phyloP scores from a whole-genome alignment of 1,140 invertebrate species.

The Bombus superbus region DNA sequence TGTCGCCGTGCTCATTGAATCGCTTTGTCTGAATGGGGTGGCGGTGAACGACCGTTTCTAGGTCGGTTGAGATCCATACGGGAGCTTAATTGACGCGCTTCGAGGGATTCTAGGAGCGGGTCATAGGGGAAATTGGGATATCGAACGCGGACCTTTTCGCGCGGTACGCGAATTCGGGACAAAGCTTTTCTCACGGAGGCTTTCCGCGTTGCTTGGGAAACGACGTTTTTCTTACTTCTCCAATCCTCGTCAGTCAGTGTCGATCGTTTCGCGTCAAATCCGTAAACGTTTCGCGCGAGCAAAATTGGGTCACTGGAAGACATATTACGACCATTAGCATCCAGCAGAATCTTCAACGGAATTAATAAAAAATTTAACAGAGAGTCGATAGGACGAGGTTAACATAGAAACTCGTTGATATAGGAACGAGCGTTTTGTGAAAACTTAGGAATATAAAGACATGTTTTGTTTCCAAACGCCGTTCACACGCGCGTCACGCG shows the following conservation, averaged over 20 bases:
- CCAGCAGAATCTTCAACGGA: no score
- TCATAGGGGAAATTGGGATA: slow-evolving; percentile 7
- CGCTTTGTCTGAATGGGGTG: slow-evolving; percentile 20
- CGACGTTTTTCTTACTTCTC: background rate
- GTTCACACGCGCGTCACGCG: slow-evolving; percentile 76
- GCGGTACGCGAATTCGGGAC: background rate
- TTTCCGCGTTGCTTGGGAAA: background rate
- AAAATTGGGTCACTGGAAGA: slow-evolving; percentile 21
- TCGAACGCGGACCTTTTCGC: background rate
- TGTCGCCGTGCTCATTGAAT: slow-evolving; percentile 19
- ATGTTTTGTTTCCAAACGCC: slow-evolving; percentile 82
- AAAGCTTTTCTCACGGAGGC: background rate
- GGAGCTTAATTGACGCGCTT: slow-evolving; percentile 22
- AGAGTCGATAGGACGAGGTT: background rate
- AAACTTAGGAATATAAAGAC: background rate
- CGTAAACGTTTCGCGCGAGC: background rate
- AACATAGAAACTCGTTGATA: background rate
- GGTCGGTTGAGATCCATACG: slow-evolving; percentile 8
- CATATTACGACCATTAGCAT: background rate
- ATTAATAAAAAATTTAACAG: background rate
- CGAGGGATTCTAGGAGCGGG: slow-evolving; percentile 31
- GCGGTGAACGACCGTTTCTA: slow-evolving; percentile 52
- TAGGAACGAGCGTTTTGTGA: background rate
- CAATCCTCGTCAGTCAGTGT: background rate
- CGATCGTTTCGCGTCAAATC: slow-evolving; percentile 7